phyloP scores from a whole-genome alignment of 2,113 vertebrate genomes.

The Copsychus sechellarum region DNA sequence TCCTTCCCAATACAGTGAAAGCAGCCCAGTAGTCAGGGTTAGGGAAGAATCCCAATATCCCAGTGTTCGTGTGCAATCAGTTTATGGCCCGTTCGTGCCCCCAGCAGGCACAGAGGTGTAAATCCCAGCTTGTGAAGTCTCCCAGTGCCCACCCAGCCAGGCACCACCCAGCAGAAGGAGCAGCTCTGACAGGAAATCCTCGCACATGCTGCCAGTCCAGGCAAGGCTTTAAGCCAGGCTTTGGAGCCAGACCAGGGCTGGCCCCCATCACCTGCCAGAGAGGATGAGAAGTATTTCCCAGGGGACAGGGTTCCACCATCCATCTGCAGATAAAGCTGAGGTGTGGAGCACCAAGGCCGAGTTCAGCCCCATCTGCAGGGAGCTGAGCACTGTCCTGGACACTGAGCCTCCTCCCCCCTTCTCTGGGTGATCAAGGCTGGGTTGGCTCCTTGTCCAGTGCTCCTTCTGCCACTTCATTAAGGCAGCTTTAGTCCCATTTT shows the following conservation, averaged over 20 bases:
- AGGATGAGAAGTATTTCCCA: background rate
- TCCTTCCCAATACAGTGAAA: background rate
- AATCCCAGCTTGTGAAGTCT: background rate
- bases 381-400: background rate
- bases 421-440: no score
- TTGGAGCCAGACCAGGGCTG: background rate
- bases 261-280: background rate
- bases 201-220: no score
- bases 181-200: background rate
- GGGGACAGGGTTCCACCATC: background rate
- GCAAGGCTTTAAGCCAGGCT: background rate
- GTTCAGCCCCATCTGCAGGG: background rate
- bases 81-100: background rate
- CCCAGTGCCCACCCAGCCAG: background rate
- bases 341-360: rapidly evolving
- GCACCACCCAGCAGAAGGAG: rapidly evolving
- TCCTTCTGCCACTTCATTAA: background rate
- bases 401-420: background rate
- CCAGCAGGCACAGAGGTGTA: background rate
- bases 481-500: background rate
- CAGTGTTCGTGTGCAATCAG: background rate
- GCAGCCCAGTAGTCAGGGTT: background rate
- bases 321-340: rapidly evolving
- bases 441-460: rapidly evolving
- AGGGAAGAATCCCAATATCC: background rate